These are phyloP conservation scores for Pristionchus maxplancki DNA, from an alignment of 2,888 invertebrate genomes.

Conservation along the genomic window DNA sequence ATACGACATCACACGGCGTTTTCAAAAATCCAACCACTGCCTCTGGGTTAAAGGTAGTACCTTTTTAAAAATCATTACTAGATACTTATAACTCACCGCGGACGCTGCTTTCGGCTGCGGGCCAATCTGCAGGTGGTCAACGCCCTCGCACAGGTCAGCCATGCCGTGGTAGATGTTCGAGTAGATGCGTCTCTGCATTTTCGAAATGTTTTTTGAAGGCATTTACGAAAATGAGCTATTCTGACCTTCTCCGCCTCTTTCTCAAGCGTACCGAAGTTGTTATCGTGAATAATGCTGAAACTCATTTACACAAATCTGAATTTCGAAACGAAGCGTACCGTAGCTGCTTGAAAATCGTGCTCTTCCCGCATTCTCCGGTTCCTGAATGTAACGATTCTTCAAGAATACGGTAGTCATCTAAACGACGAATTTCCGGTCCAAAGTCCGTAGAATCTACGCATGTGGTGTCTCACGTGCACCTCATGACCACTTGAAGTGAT, in stretches of 20 bases:
- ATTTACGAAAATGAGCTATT: too few relatives aligned
- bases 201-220: too few relatives aligned
- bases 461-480: neutral
- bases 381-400: neutral
- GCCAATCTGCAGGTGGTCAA: neutral
- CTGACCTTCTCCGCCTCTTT: neutral
- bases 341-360: neutral
- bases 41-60: too few relatives aligned
- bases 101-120: neutral
- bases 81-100: too few relatives aligned
- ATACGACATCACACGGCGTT: too few relatives aligned
- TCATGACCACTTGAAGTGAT: neutral
- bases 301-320: neutral
- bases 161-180: neutral
- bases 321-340: neutral
- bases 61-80: too few relatives aligned
- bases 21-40: too few relatives aligned
- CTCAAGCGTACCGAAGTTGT: neutral
- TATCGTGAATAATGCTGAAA: neutral
- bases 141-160: neutral
- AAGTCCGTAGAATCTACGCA: neutral
- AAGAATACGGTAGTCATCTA: neutral
- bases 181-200: neutral
- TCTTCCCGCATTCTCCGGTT: neutral
- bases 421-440: neutral